Conservation (phyloP, 2,797 vertebrate genomes). For the Jordanella pulchra region DNA sequence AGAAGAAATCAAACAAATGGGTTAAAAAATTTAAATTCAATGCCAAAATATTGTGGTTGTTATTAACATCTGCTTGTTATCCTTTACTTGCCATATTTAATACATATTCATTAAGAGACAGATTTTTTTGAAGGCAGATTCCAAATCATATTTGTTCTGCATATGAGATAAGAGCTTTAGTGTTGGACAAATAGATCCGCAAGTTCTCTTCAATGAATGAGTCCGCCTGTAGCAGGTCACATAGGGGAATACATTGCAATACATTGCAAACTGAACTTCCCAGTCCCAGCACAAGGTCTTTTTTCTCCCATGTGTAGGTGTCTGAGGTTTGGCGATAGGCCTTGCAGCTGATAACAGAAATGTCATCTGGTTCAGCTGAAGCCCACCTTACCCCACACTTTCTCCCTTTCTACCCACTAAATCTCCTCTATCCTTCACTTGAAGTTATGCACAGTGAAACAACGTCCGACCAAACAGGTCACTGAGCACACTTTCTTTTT, state of each 20-base stretch:
- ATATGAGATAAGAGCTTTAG: constrained; percentile 37
- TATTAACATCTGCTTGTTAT: constrained; percentile 3
- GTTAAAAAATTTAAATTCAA: background rate
- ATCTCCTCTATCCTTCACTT: constrained; percentile 45
- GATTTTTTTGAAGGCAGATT: constrained; percentile 23
- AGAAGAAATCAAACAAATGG: background rate
- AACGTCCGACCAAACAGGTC: constrained; percentile 54
- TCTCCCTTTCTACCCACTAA: constrained; percentile 29
- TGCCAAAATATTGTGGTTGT: background rate
- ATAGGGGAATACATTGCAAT: constrained; percentile 41
- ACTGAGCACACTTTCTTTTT: constrained; percentile 54
- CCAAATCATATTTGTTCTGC: constrained; percentile 41
- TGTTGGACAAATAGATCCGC: constrained; percentile 45
- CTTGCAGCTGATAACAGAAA: constrained; percentile 53
- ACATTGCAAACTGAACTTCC: constrained; percentile 49
- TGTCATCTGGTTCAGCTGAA: constrained; percentile 59
- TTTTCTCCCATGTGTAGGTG: constrained; percentile 23
- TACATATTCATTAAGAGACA: constrained; percentile 32
- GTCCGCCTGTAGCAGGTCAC: constrained; percentile 46
- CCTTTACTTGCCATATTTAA: constrained; percentile 8
- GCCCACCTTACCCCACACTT: constrained; percentile 12
- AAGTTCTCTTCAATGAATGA: constrained; percentile 36
- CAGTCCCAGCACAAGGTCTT: constrained; percentile 45
- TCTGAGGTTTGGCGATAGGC: constrained; percentile 47
- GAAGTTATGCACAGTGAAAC: constrained; percentile 55